These are phyloP conservation scores for Catharus minimus DNA, from an alignment of 2,113 vertebrate genomes.

Conservation along the genomic window DNA sequence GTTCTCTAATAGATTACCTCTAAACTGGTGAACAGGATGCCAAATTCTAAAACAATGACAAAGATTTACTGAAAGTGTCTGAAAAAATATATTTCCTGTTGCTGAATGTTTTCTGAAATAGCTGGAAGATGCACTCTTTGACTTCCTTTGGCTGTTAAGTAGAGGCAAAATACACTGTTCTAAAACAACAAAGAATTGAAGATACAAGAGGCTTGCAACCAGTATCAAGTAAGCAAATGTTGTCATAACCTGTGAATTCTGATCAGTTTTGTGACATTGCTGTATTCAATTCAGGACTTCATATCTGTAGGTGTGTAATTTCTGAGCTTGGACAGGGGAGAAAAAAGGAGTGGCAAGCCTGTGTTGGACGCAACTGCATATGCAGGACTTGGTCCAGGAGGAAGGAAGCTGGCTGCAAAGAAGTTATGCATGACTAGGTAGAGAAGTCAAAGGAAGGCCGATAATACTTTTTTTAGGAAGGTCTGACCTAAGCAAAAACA, in stretches of 20 bases:
- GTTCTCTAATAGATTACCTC: neutral
- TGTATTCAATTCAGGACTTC: neutral
- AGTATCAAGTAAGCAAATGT: neutral
- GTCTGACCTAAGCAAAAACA: neutral
- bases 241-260: neutral
- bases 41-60: neutral
- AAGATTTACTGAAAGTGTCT: neutral
- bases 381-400: neutral
- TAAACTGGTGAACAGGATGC: neutral
- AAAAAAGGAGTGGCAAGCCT: neutral
- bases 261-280: neutral
- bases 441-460: constrained; percentile 1
- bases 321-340: neutral
- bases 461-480: neutral
- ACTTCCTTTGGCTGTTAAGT: neutral
- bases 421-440: neutral
- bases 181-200: neutral
- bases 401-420: neutral
- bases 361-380: neutral
- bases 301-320: neutral
- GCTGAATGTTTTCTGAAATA: neutral
- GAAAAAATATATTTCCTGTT: constrained; percentile 8
- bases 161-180: neutral
- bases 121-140: neutral
- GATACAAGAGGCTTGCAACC: neutral